These are phyloP conservation scores for Ichneumoninae sp. DNA, from an alignment of 2,888 invertebrate species.

Conservation along the genomic window DNA sequence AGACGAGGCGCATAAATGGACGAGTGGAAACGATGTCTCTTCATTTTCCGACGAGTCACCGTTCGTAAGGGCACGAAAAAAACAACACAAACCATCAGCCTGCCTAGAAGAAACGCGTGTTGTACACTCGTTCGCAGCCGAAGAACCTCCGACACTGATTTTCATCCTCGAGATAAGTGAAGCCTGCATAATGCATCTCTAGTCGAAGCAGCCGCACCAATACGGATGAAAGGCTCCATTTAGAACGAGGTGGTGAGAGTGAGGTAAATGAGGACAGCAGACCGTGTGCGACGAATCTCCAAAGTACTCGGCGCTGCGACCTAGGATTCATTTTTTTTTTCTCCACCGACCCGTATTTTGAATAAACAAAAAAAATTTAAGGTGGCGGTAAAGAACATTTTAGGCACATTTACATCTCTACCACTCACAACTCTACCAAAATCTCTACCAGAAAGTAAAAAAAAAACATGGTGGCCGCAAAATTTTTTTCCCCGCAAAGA, in stretches of 20 bases:
- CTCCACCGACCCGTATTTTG: no score
- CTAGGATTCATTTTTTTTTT: no score
- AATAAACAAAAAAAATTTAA: no score
- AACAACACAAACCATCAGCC: neutral
- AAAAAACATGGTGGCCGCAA: no score
- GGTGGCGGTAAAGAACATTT: no score
- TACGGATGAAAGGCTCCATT: neutral
- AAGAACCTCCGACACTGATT: neutral
- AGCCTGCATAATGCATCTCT: neutral
- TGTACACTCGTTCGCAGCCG: no score
- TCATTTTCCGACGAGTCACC: slow-evolving; percentile 70
- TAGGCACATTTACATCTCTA: no score
- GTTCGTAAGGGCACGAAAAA: slow-evolving; percentile 63
- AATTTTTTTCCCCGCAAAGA: no score
- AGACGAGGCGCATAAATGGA: slow-evolving; percentile 13
- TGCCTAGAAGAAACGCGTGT: neutral
- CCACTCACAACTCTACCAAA: no score
- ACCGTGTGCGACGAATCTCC: neutral
- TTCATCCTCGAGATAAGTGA: neutral
- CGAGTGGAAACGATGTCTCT: slow-evolving; percentile 50
- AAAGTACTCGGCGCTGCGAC: no score
- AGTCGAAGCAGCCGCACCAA: neutral
- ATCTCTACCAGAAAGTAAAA: no score
- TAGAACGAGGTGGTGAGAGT: slow-evolving; percentile 13
- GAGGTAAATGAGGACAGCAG: slow-evolving; percentile 35